A percentile compares a stretch with the other conserved stretches of the same genome.
Evolutionary conservation across 2,113 vertebrate genomes (phyloP).

Genomic region (Ranitomeya imitator): DNA sequence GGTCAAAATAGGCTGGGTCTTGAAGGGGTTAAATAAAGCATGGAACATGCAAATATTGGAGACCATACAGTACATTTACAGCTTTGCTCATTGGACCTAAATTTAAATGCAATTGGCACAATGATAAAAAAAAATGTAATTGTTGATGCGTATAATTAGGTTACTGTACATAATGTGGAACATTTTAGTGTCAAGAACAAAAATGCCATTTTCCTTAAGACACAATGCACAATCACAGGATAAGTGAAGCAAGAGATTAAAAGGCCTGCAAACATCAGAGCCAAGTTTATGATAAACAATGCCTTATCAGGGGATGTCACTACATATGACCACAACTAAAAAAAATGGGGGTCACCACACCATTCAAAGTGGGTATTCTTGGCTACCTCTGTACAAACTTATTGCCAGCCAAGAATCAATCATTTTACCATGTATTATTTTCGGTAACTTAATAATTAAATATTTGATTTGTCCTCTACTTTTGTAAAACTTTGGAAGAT

Average conservation of each 20-base stretch:
- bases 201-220: slow-evolving; percentile 2
- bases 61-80: not conserved
- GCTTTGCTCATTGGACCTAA: not conserved
- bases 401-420: not conserved
- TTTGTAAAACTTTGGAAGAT: not conserved
- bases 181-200: not conserved
- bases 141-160: not conserved
- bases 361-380: not conserved
- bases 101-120: not conserved
- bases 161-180: not conserved
- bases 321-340: not conserved
- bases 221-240: slow-evolving; percentile 23
- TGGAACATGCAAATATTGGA: not conserved
- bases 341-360: not conserved
- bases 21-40: too few species aligned
- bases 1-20: too few species aligned
- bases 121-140: not conserved
- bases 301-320: slow-evolving; percentile 3
- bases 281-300: slow-evolving; percentile 57
- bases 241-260: slow-evolving; percentile 24
- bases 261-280: not conserved
- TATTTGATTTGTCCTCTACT: not conserved
- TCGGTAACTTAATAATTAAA: not conserved
- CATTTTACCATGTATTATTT: not conserved
- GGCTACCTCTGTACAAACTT: not conserved